Base-by-base conservation (phyloP, 92 coral and sea anemone genomes). In the Parazoanthus swiftii region DNA sequence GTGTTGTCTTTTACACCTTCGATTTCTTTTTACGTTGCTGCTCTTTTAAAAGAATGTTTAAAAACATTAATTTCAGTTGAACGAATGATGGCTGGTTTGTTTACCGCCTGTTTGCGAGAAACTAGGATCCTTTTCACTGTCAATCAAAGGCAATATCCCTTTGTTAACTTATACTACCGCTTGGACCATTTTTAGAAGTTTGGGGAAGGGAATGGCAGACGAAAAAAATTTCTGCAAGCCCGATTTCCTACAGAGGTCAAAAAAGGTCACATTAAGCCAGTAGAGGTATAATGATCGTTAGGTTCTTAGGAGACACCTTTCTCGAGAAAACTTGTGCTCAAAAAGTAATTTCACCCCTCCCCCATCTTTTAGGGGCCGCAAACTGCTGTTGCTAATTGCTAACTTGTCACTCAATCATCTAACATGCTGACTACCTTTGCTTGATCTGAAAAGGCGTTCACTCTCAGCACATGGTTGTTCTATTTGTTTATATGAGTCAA, bases 181-280 rank as follows among this genome's bases (percentile, higher is more conserved):
- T 50, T 50, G 56, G 73, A 67, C 73, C 73, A 67, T 67, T 67
- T 67, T 67, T 67, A 67, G 73, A 67, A 67, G 73, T 67, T 67
- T 20, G 73, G 73, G 33, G 73, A 67, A 67, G 29, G 73, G 73
- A 67, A 25, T 67, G 73, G 73, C 73, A 25, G n/a, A 67, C 73
- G 25, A 67, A 67, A 67, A 25, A 67, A 67, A 67, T 3, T 67
- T 67, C 73, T 67, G 73, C 73, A 67, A 67, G 73, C 73, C 73
- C 73, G 73, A 50, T 50, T 50, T 50, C 56, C 56, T 50, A 50
- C 56, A 67, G 73, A 25, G 73, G 73, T 33, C 73, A 67, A 67
- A 18, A 67, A 67, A 67, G 33, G 29, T 67, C 33, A 67, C 73
- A 67, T 67, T 67, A 67, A 67, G 48, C 48, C 48, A 44, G 73